phyloP scores from a whole-genome alignment of 2,797 vertebrate species.

The Aselliscus stoliczkanus region DNA sequence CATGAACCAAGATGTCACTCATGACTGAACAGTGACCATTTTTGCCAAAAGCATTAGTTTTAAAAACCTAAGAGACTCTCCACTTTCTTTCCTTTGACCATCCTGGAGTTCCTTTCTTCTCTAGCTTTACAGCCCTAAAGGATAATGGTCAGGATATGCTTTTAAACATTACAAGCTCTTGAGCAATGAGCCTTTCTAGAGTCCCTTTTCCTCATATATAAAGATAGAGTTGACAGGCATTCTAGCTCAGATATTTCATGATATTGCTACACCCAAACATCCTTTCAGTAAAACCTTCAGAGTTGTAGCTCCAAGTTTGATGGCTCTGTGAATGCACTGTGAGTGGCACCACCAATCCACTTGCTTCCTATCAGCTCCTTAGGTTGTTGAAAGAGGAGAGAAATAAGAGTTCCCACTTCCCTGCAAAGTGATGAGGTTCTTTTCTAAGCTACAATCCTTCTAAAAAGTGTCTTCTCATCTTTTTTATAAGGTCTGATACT shows the following conservation, averaged over 20 bases:
- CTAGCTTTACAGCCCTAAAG: background rate
- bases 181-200: background rate
- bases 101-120: background rate
- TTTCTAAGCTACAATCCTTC: background rate
- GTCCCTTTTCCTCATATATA: background rate
- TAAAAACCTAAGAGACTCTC: background rate
- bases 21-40: conserved; percentile 32
- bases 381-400: background rate
- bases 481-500: background rate
- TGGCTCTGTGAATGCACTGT: background rate
- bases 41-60: conserved; percentile 57
- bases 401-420: background rate
- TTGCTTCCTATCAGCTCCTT: background rate
- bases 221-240: background rate
- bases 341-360: background rate
- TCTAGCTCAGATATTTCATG: background rate
- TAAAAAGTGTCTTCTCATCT: background rate
- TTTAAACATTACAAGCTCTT: background rate
- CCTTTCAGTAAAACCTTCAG: background rate
- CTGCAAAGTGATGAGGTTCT: background rate
- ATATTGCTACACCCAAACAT: background rate
- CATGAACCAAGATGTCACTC: conserved; percentile 50
- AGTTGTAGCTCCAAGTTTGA: background rate
- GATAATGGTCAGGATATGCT: background rate
- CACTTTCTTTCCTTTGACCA: background rate